Evolutionary conservation across 2,888 invertebrate genomes (phyloP).

Genomic region (Tenodera sinensis): DNA sequence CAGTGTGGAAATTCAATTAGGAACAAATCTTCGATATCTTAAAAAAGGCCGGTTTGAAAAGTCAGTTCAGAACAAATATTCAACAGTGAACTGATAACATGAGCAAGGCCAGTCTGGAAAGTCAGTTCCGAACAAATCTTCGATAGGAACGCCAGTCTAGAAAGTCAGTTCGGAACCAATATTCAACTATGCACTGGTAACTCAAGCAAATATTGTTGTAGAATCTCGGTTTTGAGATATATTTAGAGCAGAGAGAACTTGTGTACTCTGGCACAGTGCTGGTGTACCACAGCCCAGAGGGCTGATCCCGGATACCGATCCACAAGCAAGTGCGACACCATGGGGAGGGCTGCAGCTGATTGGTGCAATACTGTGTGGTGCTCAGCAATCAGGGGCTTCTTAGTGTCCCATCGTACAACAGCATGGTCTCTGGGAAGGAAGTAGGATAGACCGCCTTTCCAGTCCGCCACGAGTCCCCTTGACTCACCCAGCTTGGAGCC

Average conservation of each 20-base stretch:
- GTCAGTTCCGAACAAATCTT: no score
- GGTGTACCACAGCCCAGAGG: conserved; percentile 21
- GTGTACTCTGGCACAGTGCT: conserved; percentile 13
- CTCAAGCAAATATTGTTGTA: not conserved
- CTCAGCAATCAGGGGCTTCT: conserved; percentile 40
- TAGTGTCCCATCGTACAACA: conserved; percentile 48
- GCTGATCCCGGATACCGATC: conserved; percentile 1
- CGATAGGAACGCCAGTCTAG: no score
- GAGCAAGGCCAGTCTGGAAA: no score
- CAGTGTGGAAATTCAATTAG: no score
- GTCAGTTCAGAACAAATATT: no score
- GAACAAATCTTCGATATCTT: no score
- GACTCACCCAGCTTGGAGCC: conserved; percentile 48
- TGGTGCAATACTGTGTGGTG: conserved; percentile 38
- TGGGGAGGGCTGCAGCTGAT: conserved; percentile 29
- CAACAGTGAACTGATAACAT: no score
- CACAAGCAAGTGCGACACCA: conserved; percentile 15
- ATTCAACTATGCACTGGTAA: no score
- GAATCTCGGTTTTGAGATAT: not conserved
- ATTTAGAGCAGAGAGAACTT: not conserved
- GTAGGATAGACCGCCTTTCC: conserved; percentile 46
- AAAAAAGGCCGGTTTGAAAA: no score
- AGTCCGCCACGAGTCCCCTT: conserved; percentile 45
- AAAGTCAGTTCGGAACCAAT: no score
- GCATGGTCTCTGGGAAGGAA: conserved; percentile 47